phyloP scores from a whole-genome alignment of 2,113 vertebrate genomes.

The Alexandromys fortis region DNA sequence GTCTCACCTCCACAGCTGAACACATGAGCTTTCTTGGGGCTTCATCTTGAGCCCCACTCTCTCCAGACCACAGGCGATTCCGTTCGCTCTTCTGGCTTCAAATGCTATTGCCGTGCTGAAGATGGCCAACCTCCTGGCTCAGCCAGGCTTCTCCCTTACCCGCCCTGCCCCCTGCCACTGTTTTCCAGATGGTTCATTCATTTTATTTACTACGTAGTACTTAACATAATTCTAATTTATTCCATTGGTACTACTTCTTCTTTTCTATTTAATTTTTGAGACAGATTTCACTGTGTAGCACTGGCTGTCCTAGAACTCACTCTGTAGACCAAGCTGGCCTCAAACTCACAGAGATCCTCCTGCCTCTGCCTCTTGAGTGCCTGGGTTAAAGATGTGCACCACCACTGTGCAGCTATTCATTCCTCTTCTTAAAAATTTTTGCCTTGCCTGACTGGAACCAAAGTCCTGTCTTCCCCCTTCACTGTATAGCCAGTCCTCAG shows the following conservation, averaged over 20 bases:
- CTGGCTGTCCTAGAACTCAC: neutral
- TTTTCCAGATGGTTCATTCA: neutral
- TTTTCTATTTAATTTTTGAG: neutral
- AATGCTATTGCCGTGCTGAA: neutral
- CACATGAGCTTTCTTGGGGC: neutral
- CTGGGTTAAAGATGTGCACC: neutral
- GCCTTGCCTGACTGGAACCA: neutral
- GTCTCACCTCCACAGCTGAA: neutral
- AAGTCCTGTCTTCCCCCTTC: neutral
- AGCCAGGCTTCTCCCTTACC: neutral
- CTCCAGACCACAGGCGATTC: neutral
- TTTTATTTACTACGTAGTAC: neutral
- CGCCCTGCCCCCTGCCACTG: neutral
- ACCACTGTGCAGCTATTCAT: neutral
- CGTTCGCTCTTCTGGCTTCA: neutral
- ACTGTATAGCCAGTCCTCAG: neutral
- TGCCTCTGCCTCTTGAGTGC: neutral
- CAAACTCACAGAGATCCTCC: neutral
- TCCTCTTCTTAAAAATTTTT: neutral
- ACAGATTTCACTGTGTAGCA: neutral
- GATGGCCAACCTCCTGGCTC: neutral
- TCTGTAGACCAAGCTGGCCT: neutral
- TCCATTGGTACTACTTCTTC: conserved; percentile 10
- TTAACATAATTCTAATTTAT: conserved; percentile 23
- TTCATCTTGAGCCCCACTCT: neutral